Evolutionary conservation across 2,113 vertebrate genomes (phyloP).

Genomic region (Notarius lentiginosus): DNA sequence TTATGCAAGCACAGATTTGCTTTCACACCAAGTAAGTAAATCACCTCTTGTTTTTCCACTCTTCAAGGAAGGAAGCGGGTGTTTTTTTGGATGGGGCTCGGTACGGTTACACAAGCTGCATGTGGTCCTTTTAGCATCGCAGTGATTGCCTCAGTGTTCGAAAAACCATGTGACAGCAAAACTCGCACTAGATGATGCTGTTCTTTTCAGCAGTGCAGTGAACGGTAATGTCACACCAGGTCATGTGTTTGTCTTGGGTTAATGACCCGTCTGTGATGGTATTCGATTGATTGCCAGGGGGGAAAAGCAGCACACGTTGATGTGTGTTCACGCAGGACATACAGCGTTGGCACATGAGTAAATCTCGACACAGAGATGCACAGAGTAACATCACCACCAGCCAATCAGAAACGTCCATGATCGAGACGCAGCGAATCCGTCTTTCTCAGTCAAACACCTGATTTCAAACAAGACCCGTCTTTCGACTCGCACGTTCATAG

Average conservation of each 20-base stretch:
- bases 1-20: conserved; percentile 99
- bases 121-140: conserved; percentile 12
- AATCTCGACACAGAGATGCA: background rate
- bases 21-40: conserved; percentile 97
- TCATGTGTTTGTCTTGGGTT: conserved; percentile 12
- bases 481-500: background rate
- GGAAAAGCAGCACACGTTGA: background rate
- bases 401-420: background rate
- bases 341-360: no score
- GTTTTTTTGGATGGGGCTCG: conserved; percentile 2
- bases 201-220: background rate
- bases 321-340: background rate
- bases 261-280: background rate
- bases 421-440: background rate
- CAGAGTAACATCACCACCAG: background rate
- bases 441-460: background rate
- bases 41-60: conserved; percentile 9
- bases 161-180: conserved; percentile 21
- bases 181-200: background rate
- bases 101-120: conserved; percentile 20
- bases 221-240: background rate
- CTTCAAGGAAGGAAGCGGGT: background rate
- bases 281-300: background rate
- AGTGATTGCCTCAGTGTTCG: background rate
- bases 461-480: background rate